These are phyloP conservation scores for Eupithecia abbreviata DNA, from an alignment of 2,888 invertebrate genomes.

Conservation along the genomic window DNA sequence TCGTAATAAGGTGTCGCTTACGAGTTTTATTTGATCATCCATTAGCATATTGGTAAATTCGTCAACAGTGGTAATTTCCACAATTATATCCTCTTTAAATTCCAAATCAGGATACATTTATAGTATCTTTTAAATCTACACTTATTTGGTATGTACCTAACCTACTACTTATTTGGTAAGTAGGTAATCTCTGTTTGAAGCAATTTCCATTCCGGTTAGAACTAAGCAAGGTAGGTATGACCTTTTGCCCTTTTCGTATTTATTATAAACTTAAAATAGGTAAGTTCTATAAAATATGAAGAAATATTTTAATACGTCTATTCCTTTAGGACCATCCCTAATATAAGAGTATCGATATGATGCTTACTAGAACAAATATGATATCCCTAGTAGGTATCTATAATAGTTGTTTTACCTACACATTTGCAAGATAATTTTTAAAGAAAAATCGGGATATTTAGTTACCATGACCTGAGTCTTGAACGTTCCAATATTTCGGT, in stretches of 20 bases:
- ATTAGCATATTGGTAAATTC: slow-evolving; percentile 6
- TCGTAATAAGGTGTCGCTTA: neutral
- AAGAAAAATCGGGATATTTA: no score
- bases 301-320: no score
- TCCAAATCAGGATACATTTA: neutral
- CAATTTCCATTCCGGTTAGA: neutral
- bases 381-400: no score
- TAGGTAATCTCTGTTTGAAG: neutral
- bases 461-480: no score
- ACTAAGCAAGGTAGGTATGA: neutral
- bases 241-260: neutral
- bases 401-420: neutral
- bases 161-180: neutral
- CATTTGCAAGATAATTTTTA: neutral
- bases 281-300: no score
- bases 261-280: no score
- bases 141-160: neutral
- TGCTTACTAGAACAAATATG: no score
- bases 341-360: no score
- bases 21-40: slow-evolving; percentile 24
- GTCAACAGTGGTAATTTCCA: slow-evolving; percentile 33
- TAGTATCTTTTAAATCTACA: neutral
- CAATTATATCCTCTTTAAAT: slow-evolving; percentile 9
- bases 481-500: no score
- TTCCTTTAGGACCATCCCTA: no score